Percentiles rank a stretch among this genome's conserved stretches.
These are phyloP conservation scores for Pseudomugil gertrudae DNA, from an alignment of 2,797 vertebrate species.

Conservation along the genomic window DNA sequence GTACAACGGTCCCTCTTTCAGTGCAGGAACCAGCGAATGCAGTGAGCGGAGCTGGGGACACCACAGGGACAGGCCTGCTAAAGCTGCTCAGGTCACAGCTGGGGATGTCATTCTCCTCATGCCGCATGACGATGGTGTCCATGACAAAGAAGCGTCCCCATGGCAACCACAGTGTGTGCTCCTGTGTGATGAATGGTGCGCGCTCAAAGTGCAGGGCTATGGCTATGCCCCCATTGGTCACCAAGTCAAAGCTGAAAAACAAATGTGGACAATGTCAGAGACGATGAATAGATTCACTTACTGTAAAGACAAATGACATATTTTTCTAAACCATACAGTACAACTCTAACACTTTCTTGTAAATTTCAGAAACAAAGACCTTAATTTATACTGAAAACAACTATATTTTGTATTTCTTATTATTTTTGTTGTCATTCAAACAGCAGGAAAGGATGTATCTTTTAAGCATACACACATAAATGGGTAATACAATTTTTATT, in stretches of 20 bases:
- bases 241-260: slow-evolving; percentile 92
- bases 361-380: slow-evolving; percentile 40
- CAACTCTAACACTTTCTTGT: slow-evolving; percentile 25
- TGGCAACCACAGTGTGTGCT: slow-evolving; percentile 95
- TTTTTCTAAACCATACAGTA: slow-evolving; percentile 3
- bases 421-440: background rate
- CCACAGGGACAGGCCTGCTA: slow-evolving; percentile 88
- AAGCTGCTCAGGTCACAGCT: slow-evolving; percentile 98
- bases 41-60: slow-evolving; percentile 91
- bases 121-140: slow-evolving; percentile 97
- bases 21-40: slow-evolving; percentile 92
- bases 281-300: slow-evolving; percentile 19
- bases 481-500: slow-evolving; percentile 45
- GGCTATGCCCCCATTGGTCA: slow-evolving; percentile 93
- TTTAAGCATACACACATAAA: slow-evolving; percentile 42
- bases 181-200: slow-evolving; percentile 96
- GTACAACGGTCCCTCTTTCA: slow-evolving; percentile 91
- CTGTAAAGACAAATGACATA: slow-evolving; percentile 8
- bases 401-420: slow-evolving; percentile 16
- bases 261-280: slow-evolving; percentile 35
- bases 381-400: slow-evolving; percentile 19
- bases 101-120: slow-evolving; percentile 97
- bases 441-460: slow-evolving; percentile 45
- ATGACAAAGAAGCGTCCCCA: slow-evolving; percentile 99
- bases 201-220: slow-evolving; percentile 93